A percentile compares a stretch with the other conserved stretches of the same genome.
Evolutionary conservation across 1,140 invertebrate genomes (phyloP).

Genomic region (Tribolium madens): DNA sequence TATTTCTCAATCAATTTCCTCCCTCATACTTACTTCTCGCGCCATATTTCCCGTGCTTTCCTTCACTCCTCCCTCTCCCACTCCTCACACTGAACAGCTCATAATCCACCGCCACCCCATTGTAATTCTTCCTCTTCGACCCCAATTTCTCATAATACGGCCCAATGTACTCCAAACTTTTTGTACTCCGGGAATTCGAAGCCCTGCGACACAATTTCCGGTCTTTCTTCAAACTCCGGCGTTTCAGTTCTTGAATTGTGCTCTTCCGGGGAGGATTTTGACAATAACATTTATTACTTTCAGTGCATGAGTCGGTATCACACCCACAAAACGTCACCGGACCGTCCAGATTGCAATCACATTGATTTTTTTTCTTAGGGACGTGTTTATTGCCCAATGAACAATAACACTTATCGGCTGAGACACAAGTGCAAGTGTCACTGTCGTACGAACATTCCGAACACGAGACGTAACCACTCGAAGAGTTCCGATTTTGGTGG

Average conservation of each 20-base stretch:
- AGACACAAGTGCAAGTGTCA: slow-evolving; percentile 80
- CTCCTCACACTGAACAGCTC: slow-evolving; percentile 73
- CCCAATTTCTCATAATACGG: slow-evolving; percentile 66
- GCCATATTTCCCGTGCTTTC: no score
- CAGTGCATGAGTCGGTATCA: slow-evolving; percentile 87
- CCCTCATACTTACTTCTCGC: no score
- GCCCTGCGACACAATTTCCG: slow-evolving; percentile 62
- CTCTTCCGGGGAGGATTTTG: slow-evolving; percentile 65
- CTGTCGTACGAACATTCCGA: slow-evolving; percentile 88
- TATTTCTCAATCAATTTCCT: no score
- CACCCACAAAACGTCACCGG: slow-evolving; percentile 74
- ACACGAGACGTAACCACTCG: slow-evolving; percentile 84
- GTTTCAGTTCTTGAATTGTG: slow-evolving; percentile 69
- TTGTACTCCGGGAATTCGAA: slow-evolving; percentile 67
- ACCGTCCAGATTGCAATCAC: slow-evolving; percentile 74
- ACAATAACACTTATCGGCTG: slow-evolving; percentile 83
- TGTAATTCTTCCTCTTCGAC: slow-evolving; percentile 24
- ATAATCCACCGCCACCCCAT: slow-evolving; percentile 74
- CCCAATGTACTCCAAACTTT: slow-evolving; percentile 71
- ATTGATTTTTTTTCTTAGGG: slow-evolving; percentile 71
- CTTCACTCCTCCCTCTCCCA: not conserved
- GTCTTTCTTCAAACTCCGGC: slow-evolving; percentile 68
- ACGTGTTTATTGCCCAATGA: slow-evolving; percentile 67
- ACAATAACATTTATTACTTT: slow-evolving; percentile 92
- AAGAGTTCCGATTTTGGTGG: slow-evolving; percentile 77